Conservation (phyloP, 2,888 invertebrate genomes). For the Helobdella robusta region DNA sequence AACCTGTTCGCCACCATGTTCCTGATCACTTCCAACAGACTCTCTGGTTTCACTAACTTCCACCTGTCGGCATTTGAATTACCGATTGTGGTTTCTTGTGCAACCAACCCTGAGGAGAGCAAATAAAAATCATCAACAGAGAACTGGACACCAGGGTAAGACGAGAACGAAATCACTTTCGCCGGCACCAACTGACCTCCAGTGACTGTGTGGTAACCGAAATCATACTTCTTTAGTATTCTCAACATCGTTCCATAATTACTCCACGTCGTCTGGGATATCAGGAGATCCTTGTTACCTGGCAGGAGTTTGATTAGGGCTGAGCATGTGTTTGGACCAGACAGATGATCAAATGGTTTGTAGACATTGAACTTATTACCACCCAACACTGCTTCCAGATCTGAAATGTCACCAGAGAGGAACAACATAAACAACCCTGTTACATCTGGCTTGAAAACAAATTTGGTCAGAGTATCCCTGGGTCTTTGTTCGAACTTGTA, state of each 20-base stretch:
- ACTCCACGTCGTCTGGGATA: conserved; percentile 72
- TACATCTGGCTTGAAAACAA: conserved; percentile 37
- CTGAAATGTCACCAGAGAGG: conserved; percentile 65
- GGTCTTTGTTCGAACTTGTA: conserved; percentile 57
- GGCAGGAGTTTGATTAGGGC: conserved; percentile 60
- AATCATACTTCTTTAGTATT: conserved; percentile 72
- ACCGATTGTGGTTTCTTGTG: conserved; percentile 69
- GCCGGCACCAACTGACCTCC: conserved; percentile 56
- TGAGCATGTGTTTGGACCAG: conserved; percentile 56
- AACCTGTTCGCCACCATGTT: conserved; percentile 74
- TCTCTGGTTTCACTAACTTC: conserved; percentile 57
- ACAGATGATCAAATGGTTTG: conserved; percentile 26
- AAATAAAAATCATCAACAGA: conserved; percentile 76
- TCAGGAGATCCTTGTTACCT: conserved; percentile 56
- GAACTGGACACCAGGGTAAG: conserved; percentile 68
- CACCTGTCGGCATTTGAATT: conserved; percentile 65
- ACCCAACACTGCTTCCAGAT: conserved; percentile 53
- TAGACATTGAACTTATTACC: background rate
- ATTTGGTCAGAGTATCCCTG: conserved; percentile 30
- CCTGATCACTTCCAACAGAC: conserved; percentile 55
- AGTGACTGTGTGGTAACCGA: conserved; percentile 55
- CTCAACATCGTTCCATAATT: conserved; percentile 73
- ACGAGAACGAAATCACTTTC: conserved; percentile 64
- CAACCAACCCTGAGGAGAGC: conserved; percentile 57
- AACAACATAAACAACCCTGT: conserved; percentile 57